Evolutionary conservation across 92 coral and sea anemone species (phyloP), one percentile per base, ranked within the genome.

Genomic region (Anthopleura xanthogrammica): DNA sequence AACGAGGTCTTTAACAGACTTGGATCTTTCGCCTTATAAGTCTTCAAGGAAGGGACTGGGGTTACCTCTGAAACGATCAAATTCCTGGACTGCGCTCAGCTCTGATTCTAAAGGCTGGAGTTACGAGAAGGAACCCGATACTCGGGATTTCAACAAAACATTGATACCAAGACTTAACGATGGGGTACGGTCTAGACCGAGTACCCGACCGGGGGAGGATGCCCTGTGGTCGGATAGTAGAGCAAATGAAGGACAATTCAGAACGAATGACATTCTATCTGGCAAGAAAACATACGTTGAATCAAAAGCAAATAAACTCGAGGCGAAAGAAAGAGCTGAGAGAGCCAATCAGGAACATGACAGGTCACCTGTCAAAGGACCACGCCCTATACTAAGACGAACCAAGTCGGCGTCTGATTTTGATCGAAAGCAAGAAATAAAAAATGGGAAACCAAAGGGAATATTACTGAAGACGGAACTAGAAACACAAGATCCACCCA

Each of bases 321-420:
- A 92, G 87, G 92, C 94, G 12, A 87, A 87, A 68, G 98, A 94
- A 87, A 78, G 90, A 71, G 92, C 92, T 16, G 83, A 88, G 74
- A 90, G 85, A 78, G 88, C 91, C 14, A 57, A 83, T 43, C 86
- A 74, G 50, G 95, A 91, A 54, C 58, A 54, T 79, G 91, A 91
- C 56, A 88, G 85, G 75, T 91, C 92, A 24, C 93, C 92, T 13
- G 83, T 87, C 0, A 94, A 94, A 74, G 84, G 87, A 41, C 86
- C 95, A 54, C 97, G 99, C 46, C 91, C 97, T 11, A 92, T 93
- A 54, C 87, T 97, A 56, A 93, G 99, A 78, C 87, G 98, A 66
- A 83, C 99, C 40, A 92, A 93, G 46, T 91, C 92, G 36, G 97
- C 93, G 79, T 91, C 96, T 40, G 98, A 95, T 83, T 90, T 90